Percentiles rank a stretch among this genome's conserved stretches.
Conservation (phyloP, 2,797 vertebrate species). For the Coendou prehensilis region DNA sequence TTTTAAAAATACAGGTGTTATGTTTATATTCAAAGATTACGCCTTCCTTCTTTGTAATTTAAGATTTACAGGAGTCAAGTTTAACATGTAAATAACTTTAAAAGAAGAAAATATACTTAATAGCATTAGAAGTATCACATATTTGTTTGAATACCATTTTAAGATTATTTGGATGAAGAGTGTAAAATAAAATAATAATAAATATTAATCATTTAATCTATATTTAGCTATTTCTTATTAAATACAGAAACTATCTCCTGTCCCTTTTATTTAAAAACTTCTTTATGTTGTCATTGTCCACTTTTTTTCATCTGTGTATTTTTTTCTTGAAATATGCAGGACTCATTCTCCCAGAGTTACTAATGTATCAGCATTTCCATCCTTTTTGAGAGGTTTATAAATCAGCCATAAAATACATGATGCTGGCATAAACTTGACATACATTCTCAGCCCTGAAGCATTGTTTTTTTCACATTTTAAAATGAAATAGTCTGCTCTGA, state of each 20-base stretch:
- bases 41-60: not conserved
- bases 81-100: not conserved
- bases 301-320: conserved; percentile 49
- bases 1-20: not conserved
- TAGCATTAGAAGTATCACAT: not conserved
- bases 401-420: conserved; percentile 72
- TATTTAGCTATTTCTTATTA: not conserved
- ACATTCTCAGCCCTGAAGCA: conserved; percentile 63
- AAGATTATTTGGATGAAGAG: not conserved
- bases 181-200: not conserved
- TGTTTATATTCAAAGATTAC: not conserved
- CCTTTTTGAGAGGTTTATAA: conserved; percentile 72
- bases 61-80: not conserved
- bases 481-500: conserved; percentile 74
- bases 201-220: conserved; percentile 15
- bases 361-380: conserved; percentile 71
- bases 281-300: not conserved
- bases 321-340: conserved; percentile 69
- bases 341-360: conserved; percentile 54
- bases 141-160: conserved; percentile 2
- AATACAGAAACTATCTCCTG: not conserved
- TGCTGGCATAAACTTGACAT: conserved; percentile 40
- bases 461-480: conserved; percentile 62
- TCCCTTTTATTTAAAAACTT: not conserved
- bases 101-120: not conserved